These are phyloP conservation scores for Urocolius indicus DNA, from an alignment of 2,113 vertebrate genomes.

Conservation along the genomic window DNA sequence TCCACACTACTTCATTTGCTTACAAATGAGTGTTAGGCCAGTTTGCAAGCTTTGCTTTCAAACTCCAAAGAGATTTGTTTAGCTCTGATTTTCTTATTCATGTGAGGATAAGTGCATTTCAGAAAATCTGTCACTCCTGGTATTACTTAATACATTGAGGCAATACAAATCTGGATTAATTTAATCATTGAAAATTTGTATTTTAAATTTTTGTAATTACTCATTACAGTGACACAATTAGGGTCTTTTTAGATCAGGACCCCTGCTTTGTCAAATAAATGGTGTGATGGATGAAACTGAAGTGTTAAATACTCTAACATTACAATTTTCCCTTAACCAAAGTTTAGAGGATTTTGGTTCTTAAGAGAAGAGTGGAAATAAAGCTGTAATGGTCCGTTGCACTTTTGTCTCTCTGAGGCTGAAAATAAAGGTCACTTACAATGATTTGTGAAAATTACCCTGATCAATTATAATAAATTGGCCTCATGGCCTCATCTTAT, in stretches of 20 bases:
- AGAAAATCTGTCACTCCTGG: not conserved
- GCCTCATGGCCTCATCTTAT: constrained; percentile 1
- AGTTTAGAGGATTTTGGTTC: not conserved
- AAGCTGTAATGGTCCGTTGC: not conserved
- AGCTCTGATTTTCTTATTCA: not conserved
- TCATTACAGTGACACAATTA: not conserved
- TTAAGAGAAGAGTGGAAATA: not conserved
- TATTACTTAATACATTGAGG: not conserved
- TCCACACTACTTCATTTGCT: not conserved
- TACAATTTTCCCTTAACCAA: not conserved
- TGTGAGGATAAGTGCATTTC: not conserved
- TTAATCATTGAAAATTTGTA: not conserved
- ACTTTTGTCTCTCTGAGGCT: not conserved
- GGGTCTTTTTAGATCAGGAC: not conserved
- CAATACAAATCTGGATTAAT: not conserved
- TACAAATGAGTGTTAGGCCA: not conserved
- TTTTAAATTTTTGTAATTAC: not conserved
- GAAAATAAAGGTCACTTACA: not conserved
- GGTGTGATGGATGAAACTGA: not conserved
- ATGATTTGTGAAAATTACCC: constrained; percentile 25
- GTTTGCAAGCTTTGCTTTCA: not conserved
- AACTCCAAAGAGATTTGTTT: not conserved
- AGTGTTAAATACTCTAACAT: not conserved
- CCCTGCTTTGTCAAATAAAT: not conserved
- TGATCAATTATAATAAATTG: constrained; percentile 33